Percentiles rank a stretch among this genome's conserved stretches.
These are phyloP conservation scores for Brachypteracias leptosomus DNA, from an alignment of 2,113 vertebrate species.

Conservation along the genomic window DNA sequence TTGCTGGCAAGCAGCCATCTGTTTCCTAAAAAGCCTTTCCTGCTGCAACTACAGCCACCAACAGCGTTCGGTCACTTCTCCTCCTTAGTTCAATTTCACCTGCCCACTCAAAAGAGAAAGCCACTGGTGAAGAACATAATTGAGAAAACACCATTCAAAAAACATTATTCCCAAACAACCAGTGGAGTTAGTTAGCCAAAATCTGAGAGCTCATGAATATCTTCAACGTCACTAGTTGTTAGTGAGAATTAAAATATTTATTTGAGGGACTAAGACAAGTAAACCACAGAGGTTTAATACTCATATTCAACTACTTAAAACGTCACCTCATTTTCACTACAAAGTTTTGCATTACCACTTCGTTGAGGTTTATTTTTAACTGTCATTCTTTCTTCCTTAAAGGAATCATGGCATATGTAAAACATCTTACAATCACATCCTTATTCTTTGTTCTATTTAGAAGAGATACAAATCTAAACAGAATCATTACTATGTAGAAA, in stretches of 20 bases:
- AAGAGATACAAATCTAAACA: constrained; percentile 27
- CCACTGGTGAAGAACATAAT: background rate
- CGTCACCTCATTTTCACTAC: background rate
- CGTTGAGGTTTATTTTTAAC: background rate
- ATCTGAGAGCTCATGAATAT: background rate
- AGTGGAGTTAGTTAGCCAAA: background rate
- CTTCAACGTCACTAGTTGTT: background rate
- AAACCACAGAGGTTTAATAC: background rate
- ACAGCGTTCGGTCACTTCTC: background rate
- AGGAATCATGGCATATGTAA: background rate
- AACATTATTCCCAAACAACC: background rate
- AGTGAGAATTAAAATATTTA: background rate
- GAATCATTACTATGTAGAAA: background rate
- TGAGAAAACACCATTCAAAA: constrained; percentile 7
- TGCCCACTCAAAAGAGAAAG: constrained; percentile 9
- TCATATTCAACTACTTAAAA: background rate
- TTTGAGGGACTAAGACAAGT: background rate
- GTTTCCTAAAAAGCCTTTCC: background rate
- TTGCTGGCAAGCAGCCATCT: background rate
- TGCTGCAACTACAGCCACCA: background rate
- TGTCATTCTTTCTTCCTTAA: background rate
- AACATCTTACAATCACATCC: background rate
- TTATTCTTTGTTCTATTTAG: background rate
- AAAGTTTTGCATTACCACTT: background rate
- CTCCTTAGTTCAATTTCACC: constrained; percentile 24